Conservation (phyloP, 2,888 invertebrate species). For the Microctonus brassicae region DNA sequence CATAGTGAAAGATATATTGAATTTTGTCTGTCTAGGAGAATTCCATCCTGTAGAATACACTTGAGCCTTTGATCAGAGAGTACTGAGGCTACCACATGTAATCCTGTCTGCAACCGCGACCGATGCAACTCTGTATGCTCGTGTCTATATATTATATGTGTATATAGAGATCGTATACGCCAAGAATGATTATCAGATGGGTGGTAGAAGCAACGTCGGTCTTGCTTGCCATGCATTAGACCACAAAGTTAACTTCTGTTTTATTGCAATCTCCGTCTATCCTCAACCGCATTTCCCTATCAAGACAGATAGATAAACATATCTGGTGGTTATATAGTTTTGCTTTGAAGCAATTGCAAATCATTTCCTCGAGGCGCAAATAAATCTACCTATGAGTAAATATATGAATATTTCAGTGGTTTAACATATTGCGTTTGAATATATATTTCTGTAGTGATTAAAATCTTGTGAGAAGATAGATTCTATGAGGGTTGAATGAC, state of each 20-base stretch:
- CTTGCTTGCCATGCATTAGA: constrained; percentile 1
- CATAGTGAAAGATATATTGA: constrained; percentile 7
- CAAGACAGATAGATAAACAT: background rate
- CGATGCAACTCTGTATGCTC: constrained; percentile 41
- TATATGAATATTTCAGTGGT: background rate
- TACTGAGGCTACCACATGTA: constrained; percentile 44
- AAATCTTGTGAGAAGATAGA: too few species aligned
- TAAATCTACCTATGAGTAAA: background rate
- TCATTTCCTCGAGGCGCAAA: constrained; percentile 33
- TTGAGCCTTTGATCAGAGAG: constrained; percentile 43
- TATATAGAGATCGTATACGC: constrained; percentile 5
- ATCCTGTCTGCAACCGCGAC: constrained; percentile 46
- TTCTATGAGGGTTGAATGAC: too few species aligned
- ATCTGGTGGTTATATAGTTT: background rate
- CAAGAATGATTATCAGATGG: constrained; percentile 47
- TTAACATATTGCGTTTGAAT: background rate
- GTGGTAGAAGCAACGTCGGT: constrained; percentile 13
- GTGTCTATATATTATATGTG: background rate
- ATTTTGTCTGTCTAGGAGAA: constrained; percentile 6
- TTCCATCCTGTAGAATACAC: background rate
- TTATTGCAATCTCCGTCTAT: constrained; percentile 24
- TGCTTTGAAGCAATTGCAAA: background rate
- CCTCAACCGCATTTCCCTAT: constrained; percentile 23
- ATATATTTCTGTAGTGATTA: background rate
- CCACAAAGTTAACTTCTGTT: constrained; percentile 28